These are phyloP conservation scores for Pseudococcus longispinus DNA, from an alignment of 2,888 invertebrate genomes.

Conservation along the genomic window DNA sequence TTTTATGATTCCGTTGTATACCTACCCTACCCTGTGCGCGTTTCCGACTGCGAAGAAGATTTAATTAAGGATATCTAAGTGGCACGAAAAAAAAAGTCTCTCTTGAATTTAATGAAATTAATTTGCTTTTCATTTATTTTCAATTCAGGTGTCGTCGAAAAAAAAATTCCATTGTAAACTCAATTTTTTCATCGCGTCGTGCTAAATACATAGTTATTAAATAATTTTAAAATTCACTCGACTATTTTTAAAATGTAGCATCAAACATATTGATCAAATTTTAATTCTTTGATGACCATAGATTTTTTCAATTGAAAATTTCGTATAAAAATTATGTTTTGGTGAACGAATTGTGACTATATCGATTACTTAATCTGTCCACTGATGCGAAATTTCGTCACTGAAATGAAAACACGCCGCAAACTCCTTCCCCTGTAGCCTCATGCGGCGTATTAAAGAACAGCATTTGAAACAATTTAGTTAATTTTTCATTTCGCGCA, in stretches of 20 bases:
- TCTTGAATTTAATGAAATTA: neutral
- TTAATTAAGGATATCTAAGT: slow-evolving; percentile 14
- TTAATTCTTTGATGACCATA: too few species aligned
- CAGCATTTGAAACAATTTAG: neutral
- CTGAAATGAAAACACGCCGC: too few species aligned
- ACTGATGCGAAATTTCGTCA: neutral
- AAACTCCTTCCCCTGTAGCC: too few species aligned
- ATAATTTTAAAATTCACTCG: neutral
- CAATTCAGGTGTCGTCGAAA: neutral
- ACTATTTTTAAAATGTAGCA: neutral
- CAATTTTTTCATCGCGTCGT: neutral
- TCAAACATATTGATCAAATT: too few species aligned
- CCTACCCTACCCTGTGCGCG: neutral
- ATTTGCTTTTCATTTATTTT: slow-evolving; percentile 12
- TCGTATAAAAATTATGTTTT: too few species aligned
- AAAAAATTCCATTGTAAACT: neutral
- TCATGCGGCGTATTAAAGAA: neutral
- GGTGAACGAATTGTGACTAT: too few species aligned
- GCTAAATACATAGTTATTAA: neutral
- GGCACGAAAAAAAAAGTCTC: neutral
- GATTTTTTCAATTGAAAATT: neutral
- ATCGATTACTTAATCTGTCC: neutral
- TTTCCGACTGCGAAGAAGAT: neutral
- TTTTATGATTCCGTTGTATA: slow-evolving; percentile 22
- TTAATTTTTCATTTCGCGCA: neutral